Conservation (phyloP, 2,113 vertebrate species). For the Pluvialis apricaria region DNA sequence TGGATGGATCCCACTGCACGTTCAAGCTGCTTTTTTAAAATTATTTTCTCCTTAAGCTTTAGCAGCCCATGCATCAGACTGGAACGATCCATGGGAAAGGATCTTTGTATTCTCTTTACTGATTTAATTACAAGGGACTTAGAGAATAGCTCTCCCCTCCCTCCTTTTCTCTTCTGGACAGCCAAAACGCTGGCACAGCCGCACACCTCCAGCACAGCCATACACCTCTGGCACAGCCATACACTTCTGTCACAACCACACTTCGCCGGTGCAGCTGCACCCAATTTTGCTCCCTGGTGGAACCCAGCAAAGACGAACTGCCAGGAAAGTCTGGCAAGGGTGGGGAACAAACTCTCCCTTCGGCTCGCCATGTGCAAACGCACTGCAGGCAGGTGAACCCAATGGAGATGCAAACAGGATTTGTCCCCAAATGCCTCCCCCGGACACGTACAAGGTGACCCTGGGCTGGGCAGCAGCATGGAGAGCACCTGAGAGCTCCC, state of each 20-base stretch:
- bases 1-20: background rate
- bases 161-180: background rate
- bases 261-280: background rate
- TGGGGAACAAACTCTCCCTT: background rate
- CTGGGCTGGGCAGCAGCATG: background rate
- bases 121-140: background rate
- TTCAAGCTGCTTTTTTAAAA: background rate
- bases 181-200: background rate
- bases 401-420: too few relatives aligned
- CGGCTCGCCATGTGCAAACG: rapidly evolving
- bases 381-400: background rate
- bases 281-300: background rate
- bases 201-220: background rate
- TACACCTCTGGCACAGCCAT: too few relatives aligned
- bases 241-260: background rate
- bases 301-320: background rate
- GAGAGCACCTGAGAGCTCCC: background rate
- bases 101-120: background rate
- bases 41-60: background rate
- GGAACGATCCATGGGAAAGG: background rate
- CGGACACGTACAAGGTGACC: rapidly evolving
- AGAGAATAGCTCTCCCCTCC: background rate
- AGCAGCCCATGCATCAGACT: background rate
- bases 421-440: background rate
- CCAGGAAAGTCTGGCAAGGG: background rate